Evolutionary conservation across 2,797 vertebrate species (phyloP).

Genomic region (Pangasius mekongensis): DNA sequence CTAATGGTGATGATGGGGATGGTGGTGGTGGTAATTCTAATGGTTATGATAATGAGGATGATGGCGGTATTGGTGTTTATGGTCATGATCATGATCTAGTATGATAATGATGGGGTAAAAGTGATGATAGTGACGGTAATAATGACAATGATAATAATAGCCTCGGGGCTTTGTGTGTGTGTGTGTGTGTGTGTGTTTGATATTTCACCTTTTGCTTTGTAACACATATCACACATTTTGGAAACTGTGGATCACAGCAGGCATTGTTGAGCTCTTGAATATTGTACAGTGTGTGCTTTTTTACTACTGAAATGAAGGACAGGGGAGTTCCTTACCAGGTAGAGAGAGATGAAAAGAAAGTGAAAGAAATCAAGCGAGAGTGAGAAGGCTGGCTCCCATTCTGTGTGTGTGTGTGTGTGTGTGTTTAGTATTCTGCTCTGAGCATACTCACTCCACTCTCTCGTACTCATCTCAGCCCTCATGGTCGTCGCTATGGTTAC

Average conservation of each 20-base stretch:
- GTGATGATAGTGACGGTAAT: not conserved
- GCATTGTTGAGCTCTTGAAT: not conserved
- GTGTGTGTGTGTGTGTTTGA: slow-evolving; percentile 33
- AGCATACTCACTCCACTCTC: slow-evolving; percentile 18
- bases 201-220: not conserved
- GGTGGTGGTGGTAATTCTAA: not conserved
- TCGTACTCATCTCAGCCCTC: slow-evolving; percentile 23
- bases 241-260: not conserved
- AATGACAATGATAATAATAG: not conserved
- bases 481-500: slow-evolving; percentile 61
- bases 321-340: slow-evolving; percentile 15
- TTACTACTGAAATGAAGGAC: slow-evolving; percentile 24
- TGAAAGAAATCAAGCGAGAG: slow-evolving; percentile 2
- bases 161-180: not conserved
- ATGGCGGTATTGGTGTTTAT: not conserved
- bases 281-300: not conserved
- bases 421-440: slow-evolving; percentile 61
- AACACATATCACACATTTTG: not conserved
- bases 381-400: slow-evolving; percentile 1
- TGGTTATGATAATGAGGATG: not conserved
- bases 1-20: not conserved
- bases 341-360: slow-evolving; percentile 8
- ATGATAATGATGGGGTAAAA: not conserved
- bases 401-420: slow-evolving; percentile 3
- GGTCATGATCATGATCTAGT: not conserved